Conservation (phyloP, 2,113 vertebrate genomes). For the Bucco capensis region DNA sequence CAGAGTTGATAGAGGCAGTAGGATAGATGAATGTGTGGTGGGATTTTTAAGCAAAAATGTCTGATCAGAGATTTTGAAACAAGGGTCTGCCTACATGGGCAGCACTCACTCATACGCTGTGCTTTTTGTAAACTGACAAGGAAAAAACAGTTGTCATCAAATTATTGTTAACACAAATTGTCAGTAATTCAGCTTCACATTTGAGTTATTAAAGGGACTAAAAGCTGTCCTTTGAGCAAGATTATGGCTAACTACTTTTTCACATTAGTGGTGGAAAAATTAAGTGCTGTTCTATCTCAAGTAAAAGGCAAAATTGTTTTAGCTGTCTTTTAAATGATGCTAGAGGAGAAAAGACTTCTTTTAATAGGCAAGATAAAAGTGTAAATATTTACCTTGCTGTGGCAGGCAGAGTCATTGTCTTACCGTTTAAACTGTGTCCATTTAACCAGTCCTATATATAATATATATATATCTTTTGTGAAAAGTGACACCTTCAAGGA, state of each 20-base stretch:
- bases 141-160: not conserved
- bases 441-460: not conserved
- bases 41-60: not conserved
- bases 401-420: not conserved
- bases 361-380: not conserved
- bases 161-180: not conserved
- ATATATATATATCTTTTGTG: not conserved
- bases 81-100: accelerated
- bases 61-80: not conserved
- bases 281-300: not conserved
- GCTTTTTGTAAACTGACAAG: not conserved
- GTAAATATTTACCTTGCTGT: not conserved
- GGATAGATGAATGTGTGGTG: not conserved
- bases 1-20: not conserved
- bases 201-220: not conserved
- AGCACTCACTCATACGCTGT: accelerated
- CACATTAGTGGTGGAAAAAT: not conserved
- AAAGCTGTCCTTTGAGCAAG: not conserved
- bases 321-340: not conserved
- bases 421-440: not conserved
- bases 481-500: not conserved
- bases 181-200: not conserved
- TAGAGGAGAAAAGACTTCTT: not conserved
- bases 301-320: not conserved
- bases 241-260: not conserved